Evolutionary conservation across 2,797 vertebrate genomes (phyloP).

Genomic region (Epinephelus coioides): DNA sequence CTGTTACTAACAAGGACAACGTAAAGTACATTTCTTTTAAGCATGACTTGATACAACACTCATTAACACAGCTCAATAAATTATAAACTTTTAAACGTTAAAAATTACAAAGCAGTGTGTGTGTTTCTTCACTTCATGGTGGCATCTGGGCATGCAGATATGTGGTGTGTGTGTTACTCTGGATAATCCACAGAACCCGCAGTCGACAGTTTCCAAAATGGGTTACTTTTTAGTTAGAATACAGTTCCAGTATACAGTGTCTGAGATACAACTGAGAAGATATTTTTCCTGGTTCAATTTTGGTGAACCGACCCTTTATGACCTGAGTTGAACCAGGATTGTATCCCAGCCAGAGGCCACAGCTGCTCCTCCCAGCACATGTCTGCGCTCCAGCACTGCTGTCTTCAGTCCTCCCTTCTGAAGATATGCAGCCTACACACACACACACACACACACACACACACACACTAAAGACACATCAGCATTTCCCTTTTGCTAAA

Average conservation of each 20-base stretch:
- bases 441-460: slow-evolving; percentile 8
- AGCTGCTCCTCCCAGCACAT: slow-evolving; percentile 93
- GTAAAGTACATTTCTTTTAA: neutral
- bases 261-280: no score
- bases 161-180: no score
- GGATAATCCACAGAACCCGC: no score
- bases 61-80: neutral
- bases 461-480: neutral
- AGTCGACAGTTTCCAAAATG: no score
- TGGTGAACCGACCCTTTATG: neutral
- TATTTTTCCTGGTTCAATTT: neutral
- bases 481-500: slow-evolving; percentile 26
- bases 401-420: slow-evolving; percentile 93
- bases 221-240: no score
- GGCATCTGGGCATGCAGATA: no score
- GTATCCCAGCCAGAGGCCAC: slow-evolving; percentile 34
- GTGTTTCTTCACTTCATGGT: no score
- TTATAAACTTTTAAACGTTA: neutral
- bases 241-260: no score
- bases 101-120: neutral
- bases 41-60: neutral
- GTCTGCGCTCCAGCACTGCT: slow-evolving; percentile 92
- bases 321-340: neutral
- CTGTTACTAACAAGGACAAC: slow-evolving; percentile 12
- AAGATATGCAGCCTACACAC: slow-evolving; percentile 94